Conservation (phyloP, 1,140 invertebrate species). For the Anastatus disparis region DNA sequence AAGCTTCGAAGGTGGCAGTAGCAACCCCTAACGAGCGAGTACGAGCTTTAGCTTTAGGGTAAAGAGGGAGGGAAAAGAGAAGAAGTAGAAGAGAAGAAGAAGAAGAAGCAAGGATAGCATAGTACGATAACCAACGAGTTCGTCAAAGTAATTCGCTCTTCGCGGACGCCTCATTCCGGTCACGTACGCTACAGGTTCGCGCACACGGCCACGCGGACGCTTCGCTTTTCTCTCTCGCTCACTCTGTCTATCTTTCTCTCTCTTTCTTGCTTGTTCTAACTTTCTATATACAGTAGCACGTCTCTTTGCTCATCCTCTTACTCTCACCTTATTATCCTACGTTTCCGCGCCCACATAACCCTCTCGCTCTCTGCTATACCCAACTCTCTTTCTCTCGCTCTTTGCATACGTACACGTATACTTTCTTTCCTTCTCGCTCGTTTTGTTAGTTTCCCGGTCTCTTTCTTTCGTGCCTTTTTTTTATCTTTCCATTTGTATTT, state of each 20-base stretch:
- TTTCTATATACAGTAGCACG: neutral
- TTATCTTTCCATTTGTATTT: constrained; percentile 30
- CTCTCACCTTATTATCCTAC: constrained; percentile 29
- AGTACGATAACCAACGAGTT: constrained; percentile 34
- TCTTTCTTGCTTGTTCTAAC: neutral
- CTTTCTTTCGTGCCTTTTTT: constrained; percentile 6
- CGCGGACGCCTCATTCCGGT: constrained; percentile 31
- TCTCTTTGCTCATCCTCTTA: neutral
- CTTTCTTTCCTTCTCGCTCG: neutral
- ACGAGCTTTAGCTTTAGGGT: neutral
- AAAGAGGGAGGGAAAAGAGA: too few species aligned
- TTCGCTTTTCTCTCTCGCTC: neutral
- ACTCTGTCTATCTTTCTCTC: constrained; percentile 28
- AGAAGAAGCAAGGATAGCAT: neutral
- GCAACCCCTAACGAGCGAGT: constrained; percentile 4
- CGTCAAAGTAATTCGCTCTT: constrained; percentile 39
- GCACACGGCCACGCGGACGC: neutral
- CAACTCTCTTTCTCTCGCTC: neutral
- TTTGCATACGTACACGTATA: neutral
- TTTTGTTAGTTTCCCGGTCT: neutral
- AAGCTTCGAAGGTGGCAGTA: neutral
- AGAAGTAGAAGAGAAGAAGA: neutral
- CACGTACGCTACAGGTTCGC: too few species aligned
- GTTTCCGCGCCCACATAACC: constrained; percentile 18
- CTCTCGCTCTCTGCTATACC: constrained; percentile 2